Conservation (phyloP, 2,888 invertebrate species). For the Andrena bicolor region DNA sequence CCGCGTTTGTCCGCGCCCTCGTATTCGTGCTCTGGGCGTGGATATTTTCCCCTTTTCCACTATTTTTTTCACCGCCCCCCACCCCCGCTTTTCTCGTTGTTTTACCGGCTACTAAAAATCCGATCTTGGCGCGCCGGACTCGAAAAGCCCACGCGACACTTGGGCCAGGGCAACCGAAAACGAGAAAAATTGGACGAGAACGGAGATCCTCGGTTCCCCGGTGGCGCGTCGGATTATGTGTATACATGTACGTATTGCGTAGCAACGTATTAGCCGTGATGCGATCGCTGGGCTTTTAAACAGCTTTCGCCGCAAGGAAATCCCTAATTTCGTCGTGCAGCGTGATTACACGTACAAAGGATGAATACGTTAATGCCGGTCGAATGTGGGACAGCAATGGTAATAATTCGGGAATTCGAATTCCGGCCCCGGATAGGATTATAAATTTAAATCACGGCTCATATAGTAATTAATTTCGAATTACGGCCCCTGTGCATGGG, state of each 20-base stretch:
- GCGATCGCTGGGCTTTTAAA: slow-evolving; percentile 15
- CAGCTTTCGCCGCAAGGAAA: slow-evolving; percentile 39
- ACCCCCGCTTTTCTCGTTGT: background rate
- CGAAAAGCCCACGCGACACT: background rate
- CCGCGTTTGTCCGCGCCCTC: slow-evolving; percentile 25
- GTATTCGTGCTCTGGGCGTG: slow-evolving; percentile 37
- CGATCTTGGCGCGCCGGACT: background rate
- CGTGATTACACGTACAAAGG: slow-evolving; percentile 21
- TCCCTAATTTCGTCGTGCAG: slow-evolving; percentile 33
- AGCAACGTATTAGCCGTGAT: background rate
- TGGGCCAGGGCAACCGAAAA: background rate
- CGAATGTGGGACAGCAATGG: slow-evolving; percentile 58
- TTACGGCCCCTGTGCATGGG: slow-evolving; percentile 50
- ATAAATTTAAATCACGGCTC: slow-evolving; percentile 72
- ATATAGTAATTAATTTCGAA: slow-evolving; percentile 72
- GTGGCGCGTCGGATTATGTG: background rate
- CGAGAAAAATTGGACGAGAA: background rate
- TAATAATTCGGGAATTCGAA: slow-evolving; percentile 68
- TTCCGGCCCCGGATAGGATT: slow-evolving; percentile 63
- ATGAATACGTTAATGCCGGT: slow-evolving; percentile 57
- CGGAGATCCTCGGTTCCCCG: background rate
- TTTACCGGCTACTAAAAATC: slow-evolving; percentile 8
- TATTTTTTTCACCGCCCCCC: background rate
- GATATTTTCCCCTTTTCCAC: slow-evolving; percentile 11
- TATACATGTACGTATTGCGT: background rate